Base-by-base conservation (phyloP, 2,797 vertebrate species). In the Spinus pinus region DNA sequence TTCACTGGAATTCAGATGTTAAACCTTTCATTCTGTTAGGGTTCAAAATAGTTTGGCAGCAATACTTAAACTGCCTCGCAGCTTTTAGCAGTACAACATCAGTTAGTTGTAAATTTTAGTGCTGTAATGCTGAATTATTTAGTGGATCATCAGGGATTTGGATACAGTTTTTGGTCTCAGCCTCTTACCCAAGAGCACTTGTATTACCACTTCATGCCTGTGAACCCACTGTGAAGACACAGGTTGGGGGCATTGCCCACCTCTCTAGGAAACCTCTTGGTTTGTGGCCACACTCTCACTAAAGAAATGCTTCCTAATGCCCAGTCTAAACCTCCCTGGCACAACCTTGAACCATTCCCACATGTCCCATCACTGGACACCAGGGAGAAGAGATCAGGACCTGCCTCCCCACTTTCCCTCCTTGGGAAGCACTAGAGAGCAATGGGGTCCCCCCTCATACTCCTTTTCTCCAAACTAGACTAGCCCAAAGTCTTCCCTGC, bases 351-450 rank as follows among this genome's bases (percentile, higher is more conserved):
- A 13, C 33, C 12, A 27, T 33, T 12, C 24, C 17, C 16, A 17
- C 0, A 0, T 51, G 28, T 50, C n/a, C 14, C 10, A 24, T 35
- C 57, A 7, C 37, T 72, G n/a, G 11, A 46, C 13, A 21, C 44
- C 39, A 53, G 30, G 24, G 33, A 47, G 33, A 88, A 35, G 53
- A 33, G 25, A 25, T 73, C 39, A 66, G 33, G 10, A 10, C 18
- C 14, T 73, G 7, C 23, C 24, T 51, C 39, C 17, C 12, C 8
- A 0, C 39, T 41, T 60, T 6, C 12, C 7, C 18, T 73, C 30
- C 30, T 7, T 16, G 30, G 10, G 53, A 66, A 35, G 31, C 33
- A 0, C 0, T 4, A 20, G 30, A 66, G 21, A 41, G 25, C 39
- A 81, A 1, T 27, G 12, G 2, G 39, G 8, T 53, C 17, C 3